Conservation (phyloP, 2,888 invertebrate species). For the Nephrotoma flavescens region DNA sequence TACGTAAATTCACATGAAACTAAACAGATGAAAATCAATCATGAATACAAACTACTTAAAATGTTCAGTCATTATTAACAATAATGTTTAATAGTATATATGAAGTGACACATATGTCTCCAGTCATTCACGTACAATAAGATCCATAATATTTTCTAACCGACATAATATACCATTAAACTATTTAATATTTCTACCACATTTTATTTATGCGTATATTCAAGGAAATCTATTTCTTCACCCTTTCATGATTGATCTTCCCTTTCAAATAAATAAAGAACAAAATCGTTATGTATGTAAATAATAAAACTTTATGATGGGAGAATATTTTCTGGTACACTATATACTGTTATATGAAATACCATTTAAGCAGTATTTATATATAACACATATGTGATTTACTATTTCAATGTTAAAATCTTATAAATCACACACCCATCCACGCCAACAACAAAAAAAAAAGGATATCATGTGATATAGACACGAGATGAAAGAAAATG, state of each 20-base stretch:
- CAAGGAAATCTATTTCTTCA: background rate
- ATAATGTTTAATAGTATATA: background rate
- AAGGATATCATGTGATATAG: background rate
- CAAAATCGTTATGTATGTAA: background rate
- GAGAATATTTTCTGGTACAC: background rate
- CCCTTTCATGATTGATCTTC: background rate
- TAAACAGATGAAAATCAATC: background rate
- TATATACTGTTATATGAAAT: background rate
- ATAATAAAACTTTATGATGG: background rate
- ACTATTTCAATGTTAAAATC: background rate
- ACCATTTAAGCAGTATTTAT: background rate
- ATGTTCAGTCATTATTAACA: background rate
- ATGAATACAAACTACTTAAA: background rate
- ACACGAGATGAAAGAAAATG: background rate
- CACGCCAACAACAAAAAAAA: background rate
- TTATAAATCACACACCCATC: background rate
- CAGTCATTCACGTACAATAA: background rate
- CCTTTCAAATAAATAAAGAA: background rate
- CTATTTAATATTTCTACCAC: background rate
- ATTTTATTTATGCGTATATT: background rate
- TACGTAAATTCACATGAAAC: background rate
- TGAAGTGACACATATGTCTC: background rate
- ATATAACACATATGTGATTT: background rate
- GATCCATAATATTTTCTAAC: background rate
- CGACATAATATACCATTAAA: background rate